A percentile compares a stretch with the other conserved stretches of the same genome.
Conservation (phyloP, 2,797 vertebrate species). For the Melanitta fusca region DNA sequence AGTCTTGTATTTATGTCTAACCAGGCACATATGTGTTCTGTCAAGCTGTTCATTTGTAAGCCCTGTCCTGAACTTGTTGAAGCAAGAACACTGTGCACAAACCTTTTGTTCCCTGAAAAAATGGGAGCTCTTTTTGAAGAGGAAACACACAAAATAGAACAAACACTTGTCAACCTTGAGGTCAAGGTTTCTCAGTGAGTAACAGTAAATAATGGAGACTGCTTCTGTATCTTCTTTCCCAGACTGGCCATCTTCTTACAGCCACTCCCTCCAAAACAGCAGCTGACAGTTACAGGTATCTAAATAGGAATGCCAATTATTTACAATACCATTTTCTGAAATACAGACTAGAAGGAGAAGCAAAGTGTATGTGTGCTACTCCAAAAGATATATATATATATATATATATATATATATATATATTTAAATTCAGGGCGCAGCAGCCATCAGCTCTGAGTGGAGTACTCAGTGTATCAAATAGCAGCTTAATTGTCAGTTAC, state of each 20-base stretch:
- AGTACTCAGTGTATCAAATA: background rate
- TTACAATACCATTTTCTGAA: background rate
- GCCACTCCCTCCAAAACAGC: background rate
- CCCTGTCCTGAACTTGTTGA: background rate
- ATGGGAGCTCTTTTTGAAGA: background rate
- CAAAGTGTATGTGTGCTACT: background rate
- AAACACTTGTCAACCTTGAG: background rate
- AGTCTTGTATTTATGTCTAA: background rate
- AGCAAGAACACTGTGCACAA: slow-evolving; percentile 4
- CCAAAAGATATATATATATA: background rate
- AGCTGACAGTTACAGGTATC: background rate
- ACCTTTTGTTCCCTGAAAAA: slow-evolving; percentile 2
- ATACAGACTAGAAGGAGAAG: background rate
- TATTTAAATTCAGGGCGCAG: background rate
- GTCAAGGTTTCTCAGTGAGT: slow-evolving; percentile 11
- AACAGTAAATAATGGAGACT: background rate
- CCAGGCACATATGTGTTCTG: background rate
- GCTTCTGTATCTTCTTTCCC: background rate
- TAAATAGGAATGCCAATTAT: background rate
- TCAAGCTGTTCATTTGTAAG: background rate
- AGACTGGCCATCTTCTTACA: background rate
- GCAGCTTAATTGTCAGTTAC: slow-evolving; percentile 45
- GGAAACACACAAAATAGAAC: slow-evolving; percentile 1
- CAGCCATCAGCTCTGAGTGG: background rate
- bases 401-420: background rate